Base-by-base conservation (phyloP, 2,113 vertebrate species). In the Pangasianodon gigas region DNA sequence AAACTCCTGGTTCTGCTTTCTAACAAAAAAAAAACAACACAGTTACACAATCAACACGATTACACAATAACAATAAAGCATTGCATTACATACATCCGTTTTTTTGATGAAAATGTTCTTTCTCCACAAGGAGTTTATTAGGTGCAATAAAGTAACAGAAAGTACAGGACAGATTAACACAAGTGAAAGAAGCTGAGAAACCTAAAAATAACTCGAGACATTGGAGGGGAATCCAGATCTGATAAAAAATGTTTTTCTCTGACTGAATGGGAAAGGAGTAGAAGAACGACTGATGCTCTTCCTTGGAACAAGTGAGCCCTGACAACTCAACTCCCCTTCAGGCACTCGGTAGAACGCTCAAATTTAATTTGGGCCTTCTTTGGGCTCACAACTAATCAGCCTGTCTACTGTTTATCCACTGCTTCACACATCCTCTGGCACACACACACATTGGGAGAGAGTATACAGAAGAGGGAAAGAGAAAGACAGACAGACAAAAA, bases 301-400 rank as follows among this genome's bases (percentile, higher is more conserved):
- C 52, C 84, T 77, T 74, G 77, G 75, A 84, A 87, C 80, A 67
- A 91, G 88, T 77, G 88, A 77, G 60, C 32, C 24, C 85, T 88
- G 87, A 82, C 83, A 84, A 88, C 74, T 88, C 83, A 24, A 56
- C 16, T 69, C 86, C 79, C 88, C 67, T 62, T 84, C 48, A 89
- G 65, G 81, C 46, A 79, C 62, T 74, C 6, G 26, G 48, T 60
- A 87, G 56, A 84, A 74, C 69, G 67, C 46, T 60, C 16, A 65
- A 91, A 91, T 89, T 89, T 74, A 87, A 89, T 91, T 88, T 88
- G 52, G 69, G 44, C 37, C 51, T 75, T 84, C n/a, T 24, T 79
- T 60, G 69, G 37, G 69, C 56, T 84, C 19, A 0, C 44, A 88
- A 89, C 85, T 80, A 91, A 91, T 91, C 88, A 87, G 85, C 41